These are phyloP conservation scores for Hydrolagus colliei DNA, from an alignment of 2,797 vertebrate genomes.

Conservation along the genomic window DNA sequence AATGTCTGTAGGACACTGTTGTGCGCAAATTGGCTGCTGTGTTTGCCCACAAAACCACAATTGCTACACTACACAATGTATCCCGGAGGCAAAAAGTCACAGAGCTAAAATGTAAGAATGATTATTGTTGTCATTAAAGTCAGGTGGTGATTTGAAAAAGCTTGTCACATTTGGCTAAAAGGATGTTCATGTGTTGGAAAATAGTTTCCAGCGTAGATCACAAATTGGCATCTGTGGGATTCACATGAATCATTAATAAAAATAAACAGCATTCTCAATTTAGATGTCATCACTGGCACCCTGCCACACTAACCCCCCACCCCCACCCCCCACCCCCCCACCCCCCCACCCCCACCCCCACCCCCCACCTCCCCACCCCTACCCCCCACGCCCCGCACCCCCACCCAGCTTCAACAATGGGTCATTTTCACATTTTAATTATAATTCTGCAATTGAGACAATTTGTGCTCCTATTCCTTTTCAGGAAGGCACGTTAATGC, in stretches of 20 bases:
- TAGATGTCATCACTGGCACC: constrained; percentile 1
- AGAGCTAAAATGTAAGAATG: too few species aligned
- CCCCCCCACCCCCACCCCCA: neutral
- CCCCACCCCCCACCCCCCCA: neutral
- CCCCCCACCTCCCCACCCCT: neutral
- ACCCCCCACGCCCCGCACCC: too few species aligned
- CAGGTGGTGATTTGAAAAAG: neutral
- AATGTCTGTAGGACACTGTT: too few species aligned
- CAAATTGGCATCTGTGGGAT: neutral
- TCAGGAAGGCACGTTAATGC: too few species aligned
- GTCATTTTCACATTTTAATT: constrained; percentile 6
- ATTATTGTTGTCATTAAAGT: too few species aligned
- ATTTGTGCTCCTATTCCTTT: neutral
- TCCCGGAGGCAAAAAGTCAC: too few species aligned
- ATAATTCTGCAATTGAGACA: neutral
- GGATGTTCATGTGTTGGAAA: constrained; percentile 12
- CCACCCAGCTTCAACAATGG: too few species aligned
- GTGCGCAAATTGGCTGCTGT: too few species aligned
- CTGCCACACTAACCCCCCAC: too few species aligned
- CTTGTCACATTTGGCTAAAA: constrained; percentile 11
- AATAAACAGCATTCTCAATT: constrained; percentile 26
- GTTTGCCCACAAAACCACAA: too few species aligned
- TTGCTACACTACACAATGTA: too few species aligned
- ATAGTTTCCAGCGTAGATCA: constrained; percentile 28
- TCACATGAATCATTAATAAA: constrained; percentile 30